Percentiles rank a stretch among this genome's conserved stretches.
Conservation (phyloP, 2,113 vertebrate species). For the Sporophila hypoxantha region DNA sequence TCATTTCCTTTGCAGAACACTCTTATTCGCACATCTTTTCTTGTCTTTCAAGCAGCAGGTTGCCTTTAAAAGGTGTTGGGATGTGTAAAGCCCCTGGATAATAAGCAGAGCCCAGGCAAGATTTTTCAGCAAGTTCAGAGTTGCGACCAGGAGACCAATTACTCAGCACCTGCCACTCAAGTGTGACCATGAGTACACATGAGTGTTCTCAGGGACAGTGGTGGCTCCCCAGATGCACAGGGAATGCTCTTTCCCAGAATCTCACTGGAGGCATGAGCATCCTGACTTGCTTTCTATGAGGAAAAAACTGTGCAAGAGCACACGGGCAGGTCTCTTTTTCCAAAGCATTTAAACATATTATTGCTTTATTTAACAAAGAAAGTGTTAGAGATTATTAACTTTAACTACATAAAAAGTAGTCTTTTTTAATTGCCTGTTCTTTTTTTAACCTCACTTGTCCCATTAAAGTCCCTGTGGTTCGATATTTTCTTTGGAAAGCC, state of each 20-base stretch:
- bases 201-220: background rate
- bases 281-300: background rate
- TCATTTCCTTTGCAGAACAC: background rate
- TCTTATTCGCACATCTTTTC: background rate
- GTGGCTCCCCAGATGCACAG: background rate
- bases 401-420: background rate
- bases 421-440: background rate
- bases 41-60: background rate
- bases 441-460: background rate
- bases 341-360: background rate
- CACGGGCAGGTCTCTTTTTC: background rate
- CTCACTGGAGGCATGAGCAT: background rate
- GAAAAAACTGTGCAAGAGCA: background rate
- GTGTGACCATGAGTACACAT: background rate
- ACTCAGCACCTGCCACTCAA: background rate
- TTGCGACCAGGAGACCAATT: background rate
- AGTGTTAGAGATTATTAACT: background rate
- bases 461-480: background rate
- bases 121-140: background rate
- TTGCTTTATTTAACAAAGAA: background rate
- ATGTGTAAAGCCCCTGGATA: background rate
- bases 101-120: background rate
- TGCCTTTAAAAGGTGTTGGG: background rate
- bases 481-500: background rate
- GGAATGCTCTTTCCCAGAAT: background rate